phyloP scores from a whole-genome alignment of 2,888 invertebrate genomes.

The Buathra laborator region DNA sequence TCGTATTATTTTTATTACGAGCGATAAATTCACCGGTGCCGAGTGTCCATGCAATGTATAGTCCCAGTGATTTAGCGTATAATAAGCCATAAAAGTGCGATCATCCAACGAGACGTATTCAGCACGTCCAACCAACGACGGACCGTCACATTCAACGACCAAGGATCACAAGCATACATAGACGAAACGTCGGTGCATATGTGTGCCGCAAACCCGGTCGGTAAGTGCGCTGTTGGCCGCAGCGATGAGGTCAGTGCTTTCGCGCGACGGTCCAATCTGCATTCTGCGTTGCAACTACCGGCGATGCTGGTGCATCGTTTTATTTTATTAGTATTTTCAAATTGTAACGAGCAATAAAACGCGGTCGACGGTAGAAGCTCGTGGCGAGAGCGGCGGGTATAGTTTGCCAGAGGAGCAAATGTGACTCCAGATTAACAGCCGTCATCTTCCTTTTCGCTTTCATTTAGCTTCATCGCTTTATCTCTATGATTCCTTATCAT shows the following conservation, averaged over 20 bases:
- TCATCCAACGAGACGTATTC: constrained; percentile 38
- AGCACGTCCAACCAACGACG: constrained; percentile 26
- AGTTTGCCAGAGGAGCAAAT: constrained; percentile 12
- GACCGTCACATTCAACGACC: constrained; percentile 24
- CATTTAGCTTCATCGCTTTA: neutral
- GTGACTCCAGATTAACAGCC: constrained; percentile 39
- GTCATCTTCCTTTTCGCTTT: constrained; percentile 22
- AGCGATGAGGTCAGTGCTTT: constrained; percentile 8
- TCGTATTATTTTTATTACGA: constrained; percentile 63
- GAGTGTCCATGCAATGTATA: constrained; percentile 57
- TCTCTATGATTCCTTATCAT: constrained; percentile 8
- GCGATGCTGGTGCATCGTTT: constrained; percentile 38
- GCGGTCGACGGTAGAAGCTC: constrained; percentile 27
- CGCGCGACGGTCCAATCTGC: constrained; percentile 38
- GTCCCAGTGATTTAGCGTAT: constrained; percentile 62
- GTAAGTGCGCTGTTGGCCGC: neutral
- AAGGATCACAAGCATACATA: constrained; percentile 7
- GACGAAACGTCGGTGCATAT: constrained; percentile 32
- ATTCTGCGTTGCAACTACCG: constrained; percentile 18
- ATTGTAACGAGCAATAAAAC: constrained; percentile 57
- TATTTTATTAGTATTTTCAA: constrained; percentile 53
- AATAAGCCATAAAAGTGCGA: constrained; percentile 65
- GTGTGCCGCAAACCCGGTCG: neutral
- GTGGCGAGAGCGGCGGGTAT: constrained; percentile 7
- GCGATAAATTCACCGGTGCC: constrained; percentile 60